phyloP scores from a whole-genome alignment of 2,113 vertebrate genomes.

The Raja brachyura region DNA sequence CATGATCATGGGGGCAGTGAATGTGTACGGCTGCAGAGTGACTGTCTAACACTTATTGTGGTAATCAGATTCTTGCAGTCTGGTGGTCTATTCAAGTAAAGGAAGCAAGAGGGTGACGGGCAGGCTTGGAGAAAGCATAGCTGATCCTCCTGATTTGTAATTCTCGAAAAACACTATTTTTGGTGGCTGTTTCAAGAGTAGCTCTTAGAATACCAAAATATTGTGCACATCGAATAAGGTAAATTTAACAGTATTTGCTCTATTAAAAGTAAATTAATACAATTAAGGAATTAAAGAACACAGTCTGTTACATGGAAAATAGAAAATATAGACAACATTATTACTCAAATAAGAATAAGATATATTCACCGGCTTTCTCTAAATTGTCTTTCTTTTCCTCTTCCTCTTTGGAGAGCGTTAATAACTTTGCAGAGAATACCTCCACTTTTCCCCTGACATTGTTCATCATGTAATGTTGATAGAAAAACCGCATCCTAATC shows the following conservation, averaged over 20 bases:
- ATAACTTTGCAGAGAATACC: background rate
- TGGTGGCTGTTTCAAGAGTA: background rate
- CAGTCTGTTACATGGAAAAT: background rate
- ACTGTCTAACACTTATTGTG: background rate
- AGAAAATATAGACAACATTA: background rate
- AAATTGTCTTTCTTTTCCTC: background rate
- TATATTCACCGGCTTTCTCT: background rate
- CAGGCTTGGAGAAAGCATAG: background rate
- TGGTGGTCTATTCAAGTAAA: background rate
- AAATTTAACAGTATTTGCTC: no score
- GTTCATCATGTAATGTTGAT: background rate
- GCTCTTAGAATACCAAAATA: background rate
- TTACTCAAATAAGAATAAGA: background rate
- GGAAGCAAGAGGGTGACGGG: background rate
- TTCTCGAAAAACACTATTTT: background rate
- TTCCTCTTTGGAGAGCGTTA: background rate
- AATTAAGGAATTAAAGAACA: background rate
- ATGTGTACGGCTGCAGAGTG: background rate
- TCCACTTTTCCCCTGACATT: background rate
- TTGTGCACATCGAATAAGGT: background rate
- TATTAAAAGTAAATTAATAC: background rate
- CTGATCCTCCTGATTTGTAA: background rate
- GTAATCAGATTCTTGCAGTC: background rate
- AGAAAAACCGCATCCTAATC: background rate
- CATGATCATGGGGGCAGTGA: background rate